A percentile compares a stretch with the other conserved stretches of the same genome.
Evolutionary conservation across 1,140 invertebrate genomes (phyloP).

Genomic region (Cherax destructor): DNA sequence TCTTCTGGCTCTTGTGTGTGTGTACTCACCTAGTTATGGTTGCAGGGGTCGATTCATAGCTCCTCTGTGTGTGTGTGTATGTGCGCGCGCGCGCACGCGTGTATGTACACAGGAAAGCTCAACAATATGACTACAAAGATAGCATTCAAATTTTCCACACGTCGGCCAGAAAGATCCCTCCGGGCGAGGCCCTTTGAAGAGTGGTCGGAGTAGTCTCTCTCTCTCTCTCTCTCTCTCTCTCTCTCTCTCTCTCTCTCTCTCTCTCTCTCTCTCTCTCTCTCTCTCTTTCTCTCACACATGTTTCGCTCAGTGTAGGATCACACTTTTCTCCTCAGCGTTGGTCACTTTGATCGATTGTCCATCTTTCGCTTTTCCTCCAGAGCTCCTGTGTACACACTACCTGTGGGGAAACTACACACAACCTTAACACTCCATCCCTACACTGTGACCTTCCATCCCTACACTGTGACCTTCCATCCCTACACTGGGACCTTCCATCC

Average conservation of each 20-base stretch:
- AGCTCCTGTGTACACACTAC: not conserved
- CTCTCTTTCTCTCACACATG: not conserved
- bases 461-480: not conserved
- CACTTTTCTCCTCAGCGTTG: not conserved
- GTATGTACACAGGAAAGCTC: constrained; percentile 14
- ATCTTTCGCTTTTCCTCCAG: not conserved
- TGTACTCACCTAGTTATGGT: too few species aligned
- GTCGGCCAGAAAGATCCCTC: constrained; percentile 9
- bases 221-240: constrained; percentile 15
- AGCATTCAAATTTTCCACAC: constrained; percentile 50
- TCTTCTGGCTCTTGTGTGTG: too few species aligned
- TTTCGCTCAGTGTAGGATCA: not conserved
- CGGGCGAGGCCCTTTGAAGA: not conserved
- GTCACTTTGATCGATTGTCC: not conserved
- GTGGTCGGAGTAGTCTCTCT: too few species aligned
- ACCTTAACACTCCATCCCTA: not conserved
- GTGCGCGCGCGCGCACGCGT: not conserved
- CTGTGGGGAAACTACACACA: too few species aligned
- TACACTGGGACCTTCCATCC: not conserved
- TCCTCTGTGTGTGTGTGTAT: too few species aligned
- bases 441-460: not conserved
- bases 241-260: not conserved
- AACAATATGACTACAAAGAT: constrained; percentile 50
- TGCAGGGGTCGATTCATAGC: too few species aligned
- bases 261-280: not conserved